A percentile compares a stretch with the other conserved stretches of the same genome.
phyloP scores from a whole-genome alignment of 2,888 invertebrate genomes.

The Drosophila nr. fundita region DNA sequence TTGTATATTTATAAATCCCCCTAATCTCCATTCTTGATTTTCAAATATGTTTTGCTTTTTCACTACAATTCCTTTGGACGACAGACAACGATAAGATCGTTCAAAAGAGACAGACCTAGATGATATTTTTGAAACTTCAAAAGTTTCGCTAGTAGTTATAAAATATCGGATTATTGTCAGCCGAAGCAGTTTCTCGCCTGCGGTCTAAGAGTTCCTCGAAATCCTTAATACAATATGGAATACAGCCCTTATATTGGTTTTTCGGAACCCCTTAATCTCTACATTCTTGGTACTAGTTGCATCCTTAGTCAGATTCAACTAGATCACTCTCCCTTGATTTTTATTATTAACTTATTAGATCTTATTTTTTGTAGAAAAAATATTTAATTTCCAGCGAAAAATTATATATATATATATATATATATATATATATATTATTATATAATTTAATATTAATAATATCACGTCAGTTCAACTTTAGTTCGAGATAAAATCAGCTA shows the following conservation, averaged over 20 bases:
- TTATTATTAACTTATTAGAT: background rate
- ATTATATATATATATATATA: background rate
- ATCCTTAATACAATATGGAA: background rate
- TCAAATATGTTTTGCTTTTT: background rate
- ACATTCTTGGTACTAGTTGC: background rate
- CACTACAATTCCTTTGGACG: background rate
- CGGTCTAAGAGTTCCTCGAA: background rate
- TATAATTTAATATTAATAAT: background rate
- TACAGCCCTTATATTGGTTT: fast-evolving
- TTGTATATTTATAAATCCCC: background rate
- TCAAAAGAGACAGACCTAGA: background rate
- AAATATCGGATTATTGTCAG: background rate
- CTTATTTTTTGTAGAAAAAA: background rate
- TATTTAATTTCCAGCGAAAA: background rate
- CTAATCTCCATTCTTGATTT: background rate
- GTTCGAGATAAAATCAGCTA: background rate
- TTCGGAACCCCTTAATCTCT: background rate
- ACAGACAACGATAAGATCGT: background rate
- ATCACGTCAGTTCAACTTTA: background rate
- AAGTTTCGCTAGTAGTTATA: background rate
- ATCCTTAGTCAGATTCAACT: background rate
- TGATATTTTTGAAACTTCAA: too few relatives aligned
- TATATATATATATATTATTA: too few relatives aligned
- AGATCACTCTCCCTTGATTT: background rate
- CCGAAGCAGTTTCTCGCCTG: background rate